A percentile compares a stretch with the other conserved stretches of the same genome.
Conservation (phyloP, 2,113 vertebrate genomes). For the Myrmecobius fasciatus region DNA sequence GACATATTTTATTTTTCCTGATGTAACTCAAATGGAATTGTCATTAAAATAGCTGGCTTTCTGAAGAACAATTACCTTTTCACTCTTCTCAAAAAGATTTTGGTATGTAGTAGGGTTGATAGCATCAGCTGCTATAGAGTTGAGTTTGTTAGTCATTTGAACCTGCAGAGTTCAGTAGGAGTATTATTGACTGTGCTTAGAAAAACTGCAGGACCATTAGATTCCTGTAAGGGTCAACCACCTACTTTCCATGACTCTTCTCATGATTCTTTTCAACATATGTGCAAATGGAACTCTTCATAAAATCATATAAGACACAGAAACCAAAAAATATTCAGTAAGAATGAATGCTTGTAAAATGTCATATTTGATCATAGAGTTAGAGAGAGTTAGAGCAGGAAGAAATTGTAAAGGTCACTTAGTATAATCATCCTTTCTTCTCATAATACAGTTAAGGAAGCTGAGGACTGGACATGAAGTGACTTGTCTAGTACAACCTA, state of each 20-base stretch:
- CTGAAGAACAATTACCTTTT: constrained; percentile 15
- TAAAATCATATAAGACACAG: constrained; percentile 46
- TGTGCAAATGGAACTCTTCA: constrained; percentile 4
- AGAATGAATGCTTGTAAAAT: constrained; percentile 12
- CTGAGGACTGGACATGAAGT: neutral
- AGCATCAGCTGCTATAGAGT: constrained; percentile 1
- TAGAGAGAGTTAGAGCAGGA: neutral
- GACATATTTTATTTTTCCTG: constrained; percentile 34
- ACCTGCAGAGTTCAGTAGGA: neutral
- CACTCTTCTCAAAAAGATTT: constrained; percentile 8
- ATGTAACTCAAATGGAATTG: constrained; percentile 33
- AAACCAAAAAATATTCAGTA: constrained; percentile 10
- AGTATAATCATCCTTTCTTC: neutral
- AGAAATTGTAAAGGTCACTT: neutral
- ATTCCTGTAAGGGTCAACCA: neutral
- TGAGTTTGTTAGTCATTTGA: neutral
- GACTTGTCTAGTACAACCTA: neutral
- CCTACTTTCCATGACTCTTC: neutral
- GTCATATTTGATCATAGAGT: constrained; percentile 31
- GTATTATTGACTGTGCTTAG: constrained; percentile 30
- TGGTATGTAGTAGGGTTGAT: constrained; percentile 3
- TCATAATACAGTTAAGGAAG: neutral
- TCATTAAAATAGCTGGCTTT: constrained; percentile 26
- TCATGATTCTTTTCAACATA: neutral
- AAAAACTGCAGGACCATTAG: neutral